Evolutionary conservation across 2,113 vertebrate species (phyloP).

Genomic region (Aspiorhynchus laticeps): DNA sequence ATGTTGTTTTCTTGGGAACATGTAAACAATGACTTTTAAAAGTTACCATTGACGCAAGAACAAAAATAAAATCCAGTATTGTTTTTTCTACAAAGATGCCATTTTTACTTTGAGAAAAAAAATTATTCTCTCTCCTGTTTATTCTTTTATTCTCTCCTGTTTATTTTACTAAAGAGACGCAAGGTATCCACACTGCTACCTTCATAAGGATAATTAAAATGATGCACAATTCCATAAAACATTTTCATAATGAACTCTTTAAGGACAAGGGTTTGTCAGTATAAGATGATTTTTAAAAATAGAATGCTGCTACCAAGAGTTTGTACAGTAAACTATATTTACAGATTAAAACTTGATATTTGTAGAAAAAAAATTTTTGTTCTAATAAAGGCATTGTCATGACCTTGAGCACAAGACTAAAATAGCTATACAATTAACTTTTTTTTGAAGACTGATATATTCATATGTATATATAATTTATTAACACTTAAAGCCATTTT

Average conservation of each 20-base stretch:
- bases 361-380: neutral
- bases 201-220: neutral
- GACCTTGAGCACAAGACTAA: neutral
- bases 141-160: neutral
- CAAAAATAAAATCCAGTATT: neutral
- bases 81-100: neutral
- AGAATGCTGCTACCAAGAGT: neutral
- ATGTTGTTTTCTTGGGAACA: neutral
- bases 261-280: neutral
- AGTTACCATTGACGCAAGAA: neutral
- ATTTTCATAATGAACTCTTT: neutral
- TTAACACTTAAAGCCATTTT: neutral
- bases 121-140: neutral
- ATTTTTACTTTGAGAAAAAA: too few species aligned
- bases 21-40: neutral
- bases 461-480: neutral
- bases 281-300: neutral
- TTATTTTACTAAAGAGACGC: neutral
- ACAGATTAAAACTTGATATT: slow-evolving; percentile 1
- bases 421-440: neutral
- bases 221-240: neutral
- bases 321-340: neutral
- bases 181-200: neutral
- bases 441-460: neutral
- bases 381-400: neutral